phyloP scores from a whole-genome alignment of 2,888 invertebrate species.

The Priocnemis perturbator region DNA sequence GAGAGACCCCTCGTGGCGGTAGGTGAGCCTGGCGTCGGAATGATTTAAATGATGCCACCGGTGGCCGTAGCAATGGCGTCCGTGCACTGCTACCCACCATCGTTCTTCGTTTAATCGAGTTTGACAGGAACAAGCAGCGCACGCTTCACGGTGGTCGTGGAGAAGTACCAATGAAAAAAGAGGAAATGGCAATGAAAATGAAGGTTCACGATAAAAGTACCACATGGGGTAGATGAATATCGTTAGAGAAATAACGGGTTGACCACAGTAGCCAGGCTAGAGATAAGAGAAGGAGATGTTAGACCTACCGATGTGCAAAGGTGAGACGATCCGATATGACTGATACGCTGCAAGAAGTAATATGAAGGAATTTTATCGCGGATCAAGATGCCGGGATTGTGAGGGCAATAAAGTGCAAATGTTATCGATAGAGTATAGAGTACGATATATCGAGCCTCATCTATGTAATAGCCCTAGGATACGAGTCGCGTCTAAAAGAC shows the following conservation, averaged over 20 bases:
- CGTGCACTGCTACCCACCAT: constrained; percentile 27
- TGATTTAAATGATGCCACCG: constrained; percentile 42
- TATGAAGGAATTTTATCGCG: constrained; percentile 13
- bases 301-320: background rate
- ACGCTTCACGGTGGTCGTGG: constrained; percentile 50
- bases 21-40: constrained; percentile 27
- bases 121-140: constrained; percentile 50
- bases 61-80: background rate
- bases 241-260: background rate
- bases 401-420: constrained; percentile 6
- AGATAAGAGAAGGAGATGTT: constrained; percentile 26
- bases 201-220: background rate
- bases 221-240: background rate
- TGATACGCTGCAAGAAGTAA: background rate
- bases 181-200: background rate
- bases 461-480: background rate
- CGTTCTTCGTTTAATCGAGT: constrained; percentile 46
- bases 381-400: constrained; percentile 1
- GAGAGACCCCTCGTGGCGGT: constrained; percentile 15
- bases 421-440: too few relatives aligned
- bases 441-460: background rate
- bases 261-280: background rate
- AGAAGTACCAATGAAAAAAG: constrained; percentile 19
- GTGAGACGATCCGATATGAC: background rate
- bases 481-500: too few relatives aligned